Evolutionary conservation across 2,113 vertebrate species (phyloP).

Genomic region (Monarcha castaneiventris): DNA sequence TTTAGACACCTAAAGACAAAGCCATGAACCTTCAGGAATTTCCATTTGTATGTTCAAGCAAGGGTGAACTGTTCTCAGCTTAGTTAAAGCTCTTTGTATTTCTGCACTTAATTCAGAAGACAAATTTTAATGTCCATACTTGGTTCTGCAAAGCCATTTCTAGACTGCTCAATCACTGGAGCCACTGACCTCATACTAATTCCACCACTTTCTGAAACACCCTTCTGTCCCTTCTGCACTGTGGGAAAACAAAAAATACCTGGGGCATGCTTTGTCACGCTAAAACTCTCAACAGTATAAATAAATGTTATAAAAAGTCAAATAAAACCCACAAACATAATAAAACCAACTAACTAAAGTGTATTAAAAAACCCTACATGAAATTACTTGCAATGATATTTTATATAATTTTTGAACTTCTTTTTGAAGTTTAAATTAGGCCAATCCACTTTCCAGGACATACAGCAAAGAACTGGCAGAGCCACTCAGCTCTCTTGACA

Average conservation of each 20-base stretch:
- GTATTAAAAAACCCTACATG: rapidly evolving
- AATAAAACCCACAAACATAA: not conserved
- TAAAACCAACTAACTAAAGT: not conserved
- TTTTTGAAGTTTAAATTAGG: not conserved
- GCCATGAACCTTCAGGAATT: not conserved
- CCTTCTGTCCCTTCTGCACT: not conserved
- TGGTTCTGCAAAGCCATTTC: not conserved
- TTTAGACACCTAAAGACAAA: not conserved
- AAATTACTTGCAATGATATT: not conserved
- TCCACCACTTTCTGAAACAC: not conserved
- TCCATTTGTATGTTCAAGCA: not conserved
- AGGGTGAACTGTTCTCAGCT: not conserved
- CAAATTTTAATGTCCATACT: not conserved
- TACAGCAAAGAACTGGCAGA: not conserved
- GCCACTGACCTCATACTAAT: not conserved
- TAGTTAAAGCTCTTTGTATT: not conserved
- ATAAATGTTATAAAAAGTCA: not conserved
- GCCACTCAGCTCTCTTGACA: not conserved
- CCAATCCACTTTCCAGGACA: not conserved
- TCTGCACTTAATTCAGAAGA: not conserved
- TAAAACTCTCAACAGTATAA: not conserved
- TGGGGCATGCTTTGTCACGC: not conserved
- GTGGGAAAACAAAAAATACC: not conserved
- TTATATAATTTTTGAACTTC: not conserved
- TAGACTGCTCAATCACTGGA: not conserved